phyloP scores from a whole-genome alignment of 2,797 vertebrate species.

The Scolopax bukidnonensis region DNA sequence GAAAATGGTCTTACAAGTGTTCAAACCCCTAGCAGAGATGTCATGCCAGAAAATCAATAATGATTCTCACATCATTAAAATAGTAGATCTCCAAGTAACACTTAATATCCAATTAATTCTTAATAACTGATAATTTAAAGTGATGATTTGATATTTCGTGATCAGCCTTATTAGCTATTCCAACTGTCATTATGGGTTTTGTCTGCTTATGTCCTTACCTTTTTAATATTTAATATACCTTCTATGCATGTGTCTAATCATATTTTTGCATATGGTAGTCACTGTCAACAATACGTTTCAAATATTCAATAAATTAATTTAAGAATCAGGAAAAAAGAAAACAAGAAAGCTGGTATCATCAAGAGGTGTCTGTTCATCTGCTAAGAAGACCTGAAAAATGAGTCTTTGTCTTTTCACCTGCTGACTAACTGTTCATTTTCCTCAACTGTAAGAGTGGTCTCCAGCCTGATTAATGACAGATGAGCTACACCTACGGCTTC shows the following conservation, averaged over 20 bases:
- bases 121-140: not conserved
- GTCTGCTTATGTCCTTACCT: not conserved
- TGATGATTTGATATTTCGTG: not conserved
- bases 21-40: not conserved
- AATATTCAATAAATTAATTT: not conserved
- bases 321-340: not conserved
- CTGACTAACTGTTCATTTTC: not conserved
- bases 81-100: not conserved
- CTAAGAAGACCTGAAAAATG: not conserved
- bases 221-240: not conserved
- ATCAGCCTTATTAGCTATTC: not conserved
- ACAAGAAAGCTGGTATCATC: not conserved
- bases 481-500: not conserved
- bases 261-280: not conserved
- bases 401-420: not conserved
- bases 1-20: not conserved
- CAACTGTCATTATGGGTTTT: not conserved
- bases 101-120: not conserved
- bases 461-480: slow-evolving; percentile 29
- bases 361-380: not conserved
- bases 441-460: not conserved
- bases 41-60: not conserved
- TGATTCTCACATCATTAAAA: not conserved
- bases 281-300: not conserved
- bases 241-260: not conserved